Evolutionary conservation across 2,797 vertebrate species (phyloP).

Genomic region (Selene dorsalis): DNA sequence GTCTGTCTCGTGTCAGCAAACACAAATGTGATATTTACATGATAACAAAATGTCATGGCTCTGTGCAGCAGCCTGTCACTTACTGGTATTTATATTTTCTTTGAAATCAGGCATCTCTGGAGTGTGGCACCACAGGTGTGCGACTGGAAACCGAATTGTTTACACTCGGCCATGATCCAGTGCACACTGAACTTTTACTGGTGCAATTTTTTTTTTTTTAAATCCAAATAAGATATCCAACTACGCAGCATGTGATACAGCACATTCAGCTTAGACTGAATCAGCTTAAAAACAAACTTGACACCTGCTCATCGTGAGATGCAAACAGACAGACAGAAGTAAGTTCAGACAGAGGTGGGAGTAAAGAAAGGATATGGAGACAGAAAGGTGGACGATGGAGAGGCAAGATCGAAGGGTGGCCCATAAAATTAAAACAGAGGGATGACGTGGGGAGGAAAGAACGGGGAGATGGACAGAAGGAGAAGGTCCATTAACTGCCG

Average conservation of each 20-base stretch:
- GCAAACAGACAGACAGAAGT: neutral
- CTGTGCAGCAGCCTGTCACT: neutral
- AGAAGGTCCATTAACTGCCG: constrained; percentile 67
- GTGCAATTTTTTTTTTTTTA: too few species aligned
- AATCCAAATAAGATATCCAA: neutral
- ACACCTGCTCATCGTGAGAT: constrained; percentile 8
- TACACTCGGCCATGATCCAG: neutral
- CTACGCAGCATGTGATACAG: neutral
- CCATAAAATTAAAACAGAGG: constrained; percentile 16
- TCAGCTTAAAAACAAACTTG: neutral
- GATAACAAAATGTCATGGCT: neutral
- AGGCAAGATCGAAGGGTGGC: neutral
- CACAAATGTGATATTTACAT: neutral
- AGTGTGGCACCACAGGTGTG: neutral
- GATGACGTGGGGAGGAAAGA: constrained; percentile 21
- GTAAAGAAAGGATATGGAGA: neutral
- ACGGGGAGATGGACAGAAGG: constrained; percentile 51
- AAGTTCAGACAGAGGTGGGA: neutral
- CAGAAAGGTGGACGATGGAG: neutral
- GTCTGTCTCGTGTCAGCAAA: constrained; percentile 14
- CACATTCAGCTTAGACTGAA: neutral
- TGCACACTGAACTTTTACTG: too few species aligned
- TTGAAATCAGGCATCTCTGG: neutral
- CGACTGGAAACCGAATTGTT: neutral
- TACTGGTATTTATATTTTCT: neutral